These are phyloP conservation scores for Acanthaster planci DNA, from an alignment of 35 echinoderm and acorn worm genomes.

Conservation along the genomic window DNA sequence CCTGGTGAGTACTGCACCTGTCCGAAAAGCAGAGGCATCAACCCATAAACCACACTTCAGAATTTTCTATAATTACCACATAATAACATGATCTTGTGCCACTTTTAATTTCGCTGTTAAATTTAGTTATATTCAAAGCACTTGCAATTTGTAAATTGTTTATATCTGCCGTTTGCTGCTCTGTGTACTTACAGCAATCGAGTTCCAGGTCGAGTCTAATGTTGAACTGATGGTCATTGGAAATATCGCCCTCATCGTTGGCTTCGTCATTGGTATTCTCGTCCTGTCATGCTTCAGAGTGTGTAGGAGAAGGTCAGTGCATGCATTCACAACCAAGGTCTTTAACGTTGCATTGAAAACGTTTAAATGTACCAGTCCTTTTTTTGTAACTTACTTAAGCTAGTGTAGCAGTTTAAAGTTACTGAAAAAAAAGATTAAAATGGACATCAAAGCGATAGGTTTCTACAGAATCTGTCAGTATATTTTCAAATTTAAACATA, in stretches of 20 bases:
- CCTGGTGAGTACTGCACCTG: slow-evolving; percentile 6
- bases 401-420: too few relatives aligned
- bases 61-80: background rate
- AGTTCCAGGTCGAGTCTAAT: background rate
- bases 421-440: too few relatives aligned
- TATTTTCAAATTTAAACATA: too few relatives aligned
- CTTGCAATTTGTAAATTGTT: too few relatives aligned
- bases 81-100: background rate
- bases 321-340: too few relatives aligned
- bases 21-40: background rate
- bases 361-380: too few relatives aligned
- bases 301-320: slow-evolving; percentile 23
- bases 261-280: slow-evolving; percentile 16
- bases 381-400: too few relatives aligned
- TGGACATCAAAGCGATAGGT: too few relatives aligned
- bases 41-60: background rate
- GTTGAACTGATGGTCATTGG: slow-evolving; percentile 30
- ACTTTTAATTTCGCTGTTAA: background rate
- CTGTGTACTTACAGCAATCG: too few relatives aligned
- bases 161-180: background rate
- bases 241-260: slow-evolving; percentile 1
- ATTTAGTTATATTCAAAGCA: too few relatives aligned
- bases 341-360: too few relatives aligned
- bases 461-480: too few relatives aligned
- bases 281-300: slow-evolving; percentile 42